phyloP scores from a whole-genome alignment of 2,888 invertebrate species.

The Blera fallax region DNA sequence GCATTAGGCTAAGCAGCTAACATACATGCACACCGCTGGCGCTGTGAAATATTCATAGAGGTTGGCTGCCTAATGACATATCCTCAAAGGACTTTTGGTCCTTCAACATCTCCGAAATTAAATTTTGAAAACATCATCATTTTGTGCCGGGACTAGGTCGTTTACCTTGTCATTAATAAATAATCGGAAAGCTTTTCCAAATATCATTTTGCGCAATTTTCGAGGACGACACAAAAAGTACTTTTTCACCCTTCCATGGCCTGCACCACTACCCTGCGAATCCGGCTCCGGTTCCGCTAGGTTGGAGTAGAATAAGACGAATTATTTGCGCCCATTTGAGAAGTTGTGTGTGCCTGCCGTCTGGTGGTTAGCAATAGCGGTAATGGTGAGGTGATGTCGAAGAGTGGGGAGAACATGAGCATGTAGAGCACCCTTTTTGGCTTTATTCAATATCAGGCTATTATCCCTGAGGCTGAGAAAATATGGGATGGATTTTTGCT shows the following conservation, averaged over 20 bases:
- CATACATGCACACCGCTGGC: neutral
- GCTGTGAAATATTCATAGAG: slow-evolving; percentile 43
- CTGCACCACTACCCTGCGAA: slow-evolving; percentile 8
- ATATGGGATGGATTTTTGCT: slow-evolving; percentile 60
- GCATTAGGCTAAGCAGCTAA: slow-evolving; percentile 31
- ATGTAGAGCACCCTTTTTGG: slow-evolving; percentile 57
- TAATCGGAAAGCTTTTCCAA: slow-evolving; percentile 61
- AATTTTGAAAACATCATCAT: slow-evolving; percentile 64
- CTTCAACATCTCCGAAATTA: slow-evolving; percentile 58
- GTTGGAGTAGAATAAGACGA: slow-evolving; percentile 49
- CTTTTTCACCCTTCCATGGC: neutral
- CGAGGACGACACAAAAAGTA: slow-evolving; percentile 34
- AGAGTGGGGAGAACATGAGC: slow-evolving; percentile 19
- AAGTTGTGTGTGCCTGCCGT: slow-evolving; percentile 38
- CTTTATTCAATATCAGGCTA: slow-evolving; percentile 63
- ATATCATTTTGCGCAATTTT: slow-evolving; percentile 60
- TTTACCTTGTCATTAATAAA: slow-evolving; percentile 58
- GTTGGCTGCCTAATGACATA: slow-evolving; percentile 46
- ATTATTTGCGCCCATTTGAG: slow-evolving; percentile 64
- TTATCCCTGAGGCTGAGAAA: slow-evolving; percentile 63
- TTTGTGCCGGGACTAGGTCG: slow-evolving; percentile 42
- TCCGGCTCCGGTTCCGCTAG: slow-evolving; percentile 21
- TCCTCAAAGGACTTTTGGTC: slow-evolving; percentile 46
- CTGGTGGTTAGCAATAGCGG: slow-evolving; percentile 39
- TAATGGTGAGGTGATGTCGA: neutral